A percentile compares a stretch with the other conserved stretches of the same genome.
Conservation (phyloP, 1,140 invertebrate species). For the Saccostrea echinata region DNA sequence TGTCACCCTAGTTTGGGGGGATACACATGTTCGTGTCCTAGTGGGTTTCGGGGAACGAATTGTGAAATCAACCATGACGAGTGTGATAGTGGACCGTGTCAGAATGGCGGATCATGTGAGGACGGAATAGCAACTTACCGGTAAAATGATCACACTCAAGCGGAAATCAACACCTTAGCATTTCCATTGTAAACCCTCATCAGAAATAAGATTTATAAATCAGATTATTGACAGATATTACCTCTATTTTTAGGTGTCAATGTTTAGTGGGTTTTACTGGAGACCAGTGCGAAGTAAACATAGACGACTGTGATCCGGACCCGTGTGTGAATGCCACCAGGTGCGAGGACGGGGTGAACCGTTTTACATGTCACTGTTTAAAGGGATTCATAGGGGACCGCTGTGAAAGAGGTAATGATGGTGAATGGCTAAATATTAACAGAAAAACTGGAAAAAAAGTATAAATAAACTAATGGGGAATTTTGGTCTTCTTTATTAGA, state of each 20-base stretch:
- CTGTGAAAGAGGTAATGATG: conserved; percentile 76
- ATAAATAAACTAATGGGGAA: neutral
- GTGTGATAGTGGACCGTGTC: conserved; percentile 79
- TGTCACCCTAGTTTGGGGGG: conserved; percentile 84
- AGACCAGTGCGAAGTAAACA: conserved; percentile 80
- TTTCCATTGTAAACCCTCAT: neutral
- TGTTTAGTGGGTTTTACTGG: conserved; percentile 71
- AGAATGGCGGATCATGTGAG: conserved; percentile 86
- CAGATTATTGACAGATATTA: neutral
- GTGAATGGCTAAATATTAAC: neutral
- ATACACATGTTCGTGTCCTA: conserved; percentile 75
- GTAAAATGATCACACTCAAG: conserved; percentile 42
- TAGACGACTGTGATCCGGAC: conserved; percentile 93
- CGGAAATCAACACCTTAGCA: no score
- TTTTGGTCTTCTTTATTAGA: conserved; percentile 19
- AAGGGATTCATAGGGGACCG: conserved; percentile 67
- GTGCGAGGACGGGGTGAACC: conserved; percentile 87
- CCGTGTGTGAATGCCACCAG: conserved; percentile 94
- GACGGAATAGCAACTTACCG: conserved; percentile 73
- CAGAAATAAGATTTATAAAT: neutral
- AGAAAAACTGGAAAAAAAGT: neutral
- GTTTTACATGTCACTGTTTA: conserved; percentile 69
- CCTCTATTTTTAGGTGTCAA: conserved; percentile 62
- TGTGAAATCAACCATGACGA: conserved; percentile 76
- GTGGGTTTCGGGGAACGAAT: conserved; percentile 62